phyloP scores from a whole-genome alignment of 2,888 invertebrate genomes.

The Drosophila colorata region DNA sequence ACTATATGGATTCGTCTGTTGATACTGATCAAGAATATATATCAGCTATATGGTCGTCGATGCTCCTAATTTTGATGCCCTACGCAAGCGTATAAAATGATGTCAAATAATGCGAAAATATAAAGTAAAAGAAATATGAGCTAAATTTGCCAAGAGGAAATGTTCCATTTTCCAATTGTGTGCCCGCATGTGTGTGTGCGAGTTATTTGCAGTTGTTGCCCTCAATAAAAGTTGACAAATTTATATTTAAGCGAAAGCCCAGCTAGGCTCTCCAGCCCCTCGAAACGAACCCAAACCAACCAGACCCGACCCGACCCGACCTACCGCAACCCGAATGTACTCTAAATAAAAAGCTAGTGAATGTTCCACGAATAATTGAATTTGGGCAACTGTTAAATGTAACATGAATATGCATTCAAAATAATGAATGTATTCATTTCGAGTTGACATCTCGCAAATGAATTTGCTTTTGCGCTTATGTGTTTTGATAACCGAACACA shows the following conservation, averaged over 20 bases:
- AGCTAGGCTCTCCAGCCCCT: neutral
- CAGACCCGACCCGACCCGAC: too few species aligned
- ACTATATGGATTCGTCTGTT: too few species aligned
- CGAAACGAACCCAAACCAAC: neutral
- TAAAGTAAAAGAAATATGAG: slow-evolving; percentile 33
- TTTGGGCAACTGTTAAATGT: slow-evolving; percentile 17
- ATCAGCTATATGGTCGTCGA: too few species aligned
- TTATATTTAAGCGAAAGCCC: slow-evolving; percentile 31
- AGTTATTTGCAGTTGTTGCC: slow-evolving; percentile 37
- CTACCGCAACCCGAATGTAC: too few species aligned
- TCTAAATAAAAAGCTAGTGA: neutral
- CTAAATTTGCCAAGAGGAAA: slow-evolving; percentile 71
- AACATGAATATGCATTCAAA: slow-evolving; percentile 24
- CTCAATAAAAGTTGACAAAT: slow-evolving; percentile 49
- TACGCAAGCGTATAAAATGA: neutral
- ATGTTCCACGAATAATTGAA: slow-evolving; percentile 4
- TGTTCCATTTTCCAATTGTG: slow-evolving; percentile 57
- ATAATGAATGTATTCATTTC: slow-evolving; percentile 34
- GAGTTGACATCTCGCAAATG: slow-evolving; percentile 15
- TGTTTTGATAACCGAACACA: slow-evolving; percentile 16
- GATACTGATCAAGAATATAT: neutral
- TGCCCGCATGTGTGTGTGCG: slow-evolving; percentile 19
- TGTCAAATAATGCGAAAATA: slow-evolving; percentile 14
- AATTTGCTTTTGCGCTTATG: slow-evolving; percentile 23
- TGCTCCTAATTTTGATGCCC: neutral